Evolutionary conservation across 2,113 vertebrate species (phyloP).

Genomic region (Laticauda laticaudata): DNA sequence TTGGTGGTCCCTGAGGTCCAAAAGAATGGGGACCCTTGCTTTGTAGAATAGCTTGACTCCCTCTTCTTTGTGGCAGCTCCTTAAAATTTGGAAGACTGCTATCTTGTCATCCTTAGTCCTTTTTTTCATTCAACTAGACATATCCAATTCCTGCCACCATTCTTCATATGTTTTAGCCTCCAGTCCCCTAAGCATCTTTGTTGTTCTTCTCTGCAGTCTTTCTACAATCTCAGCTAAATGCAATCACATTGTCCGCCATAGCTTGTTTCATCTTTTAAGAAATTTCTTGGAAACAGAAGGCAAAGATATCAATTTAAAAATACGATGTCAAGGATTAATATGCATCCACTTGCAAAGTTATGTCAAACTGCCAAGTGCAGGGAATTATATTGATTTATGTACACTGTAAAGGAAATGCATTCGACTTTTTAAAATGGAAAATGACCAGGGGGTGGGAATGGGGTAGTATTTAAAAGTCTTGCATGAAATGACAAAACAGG

Average conservation of each 20-base stretch:
- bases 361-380: background rate
- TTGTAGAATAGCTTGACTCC: background rate
- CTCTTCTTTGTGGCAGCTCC: background rate
- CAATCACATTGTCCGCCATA: background rate
- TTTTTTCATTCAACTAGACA: background rate
- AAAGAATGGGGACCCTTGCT: too few relatives aligned
- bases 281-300: background rate
- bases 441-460: background rate
- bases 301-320: background rate
- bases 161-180: background rate
- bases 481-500: background rate
- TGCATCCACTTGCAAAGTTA: background rate
- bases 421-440: background rate
- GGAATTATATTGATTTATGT: background rate
- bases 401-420: background rate
- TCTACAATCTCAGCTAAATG: background rate
- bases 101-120: background rate
- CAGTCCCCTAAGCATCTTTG: background rate
- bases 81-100: background rate
- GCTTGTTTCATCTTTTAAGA: background rate
- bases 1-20: too few relatives aligned
- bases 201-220: background rate
- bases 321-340: background rate
- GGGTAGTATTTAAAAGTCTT: background rate
- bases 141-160: background rate